Conservation (phyloP, 2,797 vertebrate genomes). For the Lemur catta region DNA sequence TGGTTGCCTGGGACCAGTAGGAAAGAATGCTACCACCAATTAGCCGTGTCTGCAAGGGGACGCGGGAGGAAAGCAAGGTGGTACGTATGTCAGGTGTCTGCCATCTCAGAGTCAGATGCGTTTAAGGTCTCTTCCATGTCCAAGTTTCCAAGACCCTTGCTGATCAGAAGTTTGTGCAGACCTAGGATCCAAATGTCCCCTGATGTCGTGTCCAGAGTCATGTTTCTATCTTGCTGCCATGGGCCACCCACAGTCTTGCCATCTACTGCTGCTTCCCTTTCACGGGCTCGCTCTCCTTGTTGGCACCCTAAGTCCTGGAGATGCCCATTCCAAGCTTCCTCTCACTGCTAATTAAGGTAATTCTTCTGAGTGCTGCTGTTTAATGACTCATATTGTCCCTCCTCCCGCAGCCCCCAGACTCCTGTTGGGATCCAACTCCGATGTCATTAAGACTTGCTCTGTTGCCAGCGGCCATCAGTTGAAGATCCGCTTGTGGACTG, state of each 20-base stretch:
- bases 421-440: background rate
- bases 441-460: background rate
- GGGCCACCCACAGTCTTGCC: background rate
- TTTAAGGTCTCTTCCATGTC: background rate
- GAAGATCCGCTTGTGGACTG: background rate
- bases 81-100: accelerated
- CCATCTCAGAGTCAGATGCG: background rate
- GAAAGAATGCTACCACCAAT: background rate
- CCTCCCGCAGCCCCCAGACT: background rate
- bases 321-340: background rate
- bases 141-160: background rate
- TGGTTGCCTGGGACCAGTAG: background rate
- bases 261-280: too few species aligned
- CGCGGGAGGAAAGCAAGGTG: background rate
- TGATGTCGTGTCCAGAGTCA: background rate
- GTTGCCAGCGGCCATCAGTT: background rate
- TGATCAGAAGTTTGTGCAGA: background rate
- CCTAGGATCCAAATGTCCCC: background rate
- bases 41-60: background rate
- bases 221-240: background rate
- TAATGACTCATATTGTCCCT: background rate
- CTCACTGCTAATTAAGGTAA: background rate
- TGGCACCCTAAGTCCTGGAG: background rate
- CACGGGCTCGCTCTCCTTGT: background rate
- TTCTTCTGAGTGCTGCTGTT: background rate